Evolutionary conservation across 2,888 invertebrate species (phyloP).

Genomic region (Hydriomena furcata): DNA sequence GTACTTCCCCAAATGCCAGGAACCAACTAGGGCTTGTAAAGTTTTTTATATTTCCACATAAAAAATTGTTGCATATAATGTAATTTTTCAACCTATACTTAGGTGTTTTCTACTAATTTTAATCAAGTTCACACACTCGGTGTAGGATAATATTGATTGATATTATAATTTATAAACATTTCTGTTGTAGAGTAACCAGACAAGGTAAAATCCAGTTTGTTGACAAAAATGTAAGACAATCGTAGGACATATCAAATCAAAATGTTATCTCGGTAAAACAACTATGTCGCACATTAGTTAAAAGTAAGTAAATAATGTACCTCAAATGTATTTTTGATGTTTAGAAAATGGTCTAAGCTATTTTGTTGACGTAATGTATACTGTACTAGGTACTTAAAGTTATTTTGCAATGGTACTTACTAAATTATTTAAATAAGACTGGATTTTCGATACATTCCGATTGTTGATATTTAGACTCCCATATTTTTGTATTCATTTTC

Average conservation of each 20-base stretch:
- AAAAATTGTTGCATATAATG: constrained; percentile 28
- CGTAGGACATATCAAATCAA: constrained; percentile 45
- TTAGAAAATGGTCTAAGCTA: constrained; percentile 42
- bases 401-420: constrained; percentile 42
- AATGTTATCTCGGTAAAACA: constrained; percentile 40
- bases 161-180: constrained; percentile 22
- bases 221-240: constrained; percentile 29
- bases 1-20: constrained; percentile 5
- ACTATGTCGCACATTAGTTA: constrained; percentile 40
- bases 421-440: constrained; percentile 43
- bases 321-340: constrained; percentile 57
- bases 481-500: constrained; percentile 51
- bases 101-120: constrained; percentile 22
- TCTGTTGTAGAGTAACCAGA: constrained; percentile 30
- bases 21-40: constrained; percentile 20
- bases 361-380: constrained; percentile 37
- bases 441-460: constrained; percentile 48
- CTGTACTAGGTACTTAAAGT: constrained; percentile 39
- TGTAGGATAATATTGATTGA: constrained; percentile 19
- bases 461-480: constrained; percentile 38
- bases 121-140: constrained; percentile 17
- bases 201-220: constrained; percentile 25
- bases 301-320: constrained; percentile 39
- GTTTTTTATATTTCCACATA: constrained; percentile 12
- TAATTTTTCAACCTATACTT: constrained; percentile 10